Base-by-base conservation (phyloP, 2,113 vertebrate species). In the Coryphaenoides rupestris region DNA sequence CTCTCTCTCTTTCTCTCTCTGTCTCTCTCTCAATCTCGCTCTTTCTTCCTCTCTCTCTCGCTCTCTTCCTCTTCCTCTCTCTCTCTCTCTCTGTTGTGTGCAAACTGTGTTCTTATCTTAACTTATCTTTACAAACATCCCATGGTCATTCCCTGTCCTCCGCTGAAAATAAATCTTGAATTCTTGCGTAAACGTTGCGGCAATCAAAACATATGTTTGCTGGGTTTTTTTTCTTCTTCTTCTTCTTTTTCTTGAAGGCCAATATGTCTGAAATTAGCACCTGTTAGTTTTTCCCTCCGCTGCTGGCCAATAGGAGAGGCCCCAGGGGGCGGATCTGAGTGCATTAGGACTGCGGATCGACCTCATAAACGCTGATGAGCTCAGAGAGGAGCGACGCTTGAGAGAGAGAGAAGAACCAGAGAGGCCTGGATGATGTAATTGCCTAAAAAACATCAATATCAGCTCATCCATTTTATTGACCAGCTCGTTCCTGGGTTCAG, bases 111-210 rank as follows among this genome's bases (percentile, higher is more conserved):
- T 83, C n/a, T n/a, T 85, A 81, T 74, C 80, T 81, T 69, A 7
- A 67, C 68, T 70, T 62, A 69, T 76, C 80, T 84, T 80, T 80
- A 68, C n/a, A n/a, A n/a, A n/a, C n/a, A n/a, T n/a, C 70, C 79
- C 33, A 40, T 40, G 33, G 33, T 80, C 70, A 56, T 77, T 46
- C 58, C 50, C 3, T 10, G 76, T 81, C 65, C 21, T 17, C n/a
- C 65, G 56, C 47, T 70, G 66, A 74, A 82, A 80, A 73, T 61
- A 79, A 69, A 66, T 84, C 69, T 68, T 53, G 3, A 72, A 73
- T 81, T 63, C 69, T 78, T 77, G 68, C 58, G 73, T 84, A 74
- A 75, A 78, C 59, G 65, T 68, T 61, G 60, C 59, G 63, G 63
- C 65, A 49, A 49, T 49, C 47, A 49, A 49, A 49, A 13, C 14